Conservation (phyloP, 2,888 invertebrate genomes). For the Acleris holmiana region DNA sequence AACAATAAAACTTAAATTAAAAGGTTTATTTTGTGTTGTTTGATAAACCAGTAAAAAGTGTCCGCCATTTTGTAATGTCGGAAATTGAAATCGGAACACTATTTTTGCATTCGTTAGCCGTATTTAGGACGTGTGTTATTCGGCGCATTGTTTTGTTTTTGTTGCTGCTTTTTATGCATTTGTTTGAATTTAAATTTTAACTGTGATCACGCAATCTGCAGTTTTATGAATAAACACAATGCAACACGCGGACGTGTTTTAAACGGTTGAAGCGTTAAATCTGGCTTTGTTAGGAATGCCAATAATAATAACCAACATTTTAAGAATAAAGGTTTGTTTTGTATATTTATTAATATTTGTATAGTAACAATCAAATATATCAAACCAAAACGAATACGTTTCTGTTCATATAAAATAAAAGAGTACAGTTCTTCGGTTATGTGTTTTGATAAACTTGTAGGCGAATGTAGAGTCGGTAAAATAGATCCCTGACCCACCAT, state of each 20-base stretch:
- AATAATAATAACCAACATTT: no score
- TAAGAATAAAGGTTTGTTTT: no score
- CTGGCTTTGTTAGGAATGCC: no score
- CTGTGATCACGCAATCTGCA: not conserved
- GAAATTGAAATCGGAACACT: not conserved
- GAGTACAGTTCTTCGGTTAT: no score
- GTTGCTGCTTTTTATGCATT: not conserved
- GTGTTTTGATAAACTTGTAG: no score
- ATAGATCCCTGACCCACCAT: no score
- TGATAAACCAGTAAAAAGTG: not conserved
- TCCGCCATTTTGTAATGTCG: slow-evolving; percentile 4
- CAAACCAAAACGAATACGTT: no score
- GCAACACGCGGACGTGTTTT: not conserved
- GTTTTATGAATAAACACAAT: not conserved
- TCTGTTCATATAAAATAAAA: no score
- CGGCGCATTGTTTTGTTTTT: not conserved
- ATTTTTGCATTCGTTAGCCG: not conserved
- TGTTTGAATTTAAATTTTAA: not conserved
- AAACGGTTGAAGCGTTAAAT: not conserved
- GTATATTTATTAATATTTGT: no score
- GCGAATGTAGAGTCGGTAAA: no score
- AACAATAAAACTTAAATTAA: no score
- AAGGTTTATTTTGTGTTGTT: not conserved
- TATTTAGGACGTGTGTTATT: not conserved
- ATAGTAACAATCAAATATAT: no score